Evolutionary conservation across 2,888 invertebrate species (phyloP).

Genomic region (Lottia scabra): DNA sequence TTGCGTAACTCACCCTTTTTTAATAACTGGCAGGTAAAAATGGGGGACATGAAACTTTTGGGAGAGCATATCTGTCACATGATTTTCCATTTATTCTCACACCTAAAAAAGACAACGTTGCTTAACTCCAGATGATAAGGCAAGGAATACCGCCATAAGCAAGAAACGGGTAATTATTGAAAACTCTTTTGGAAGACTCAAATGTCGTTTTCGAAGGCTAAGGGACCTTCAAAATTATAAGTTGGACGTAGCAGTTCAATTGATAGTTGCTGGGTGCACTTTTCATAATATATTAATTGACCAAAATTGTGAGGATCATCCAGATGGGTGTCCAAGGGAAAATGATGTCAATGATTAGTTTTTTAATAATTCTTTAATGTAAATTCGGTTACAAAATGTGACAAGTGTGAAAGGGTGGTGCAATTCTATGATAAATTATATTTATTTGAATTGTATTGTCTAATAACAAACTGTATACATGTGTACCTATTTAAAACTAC

Average conservation of each 20-base stretch:
- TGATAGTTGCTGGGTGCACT: not conserved
- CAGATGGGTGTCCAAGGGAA: not conserved
- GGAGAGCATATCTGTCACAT: slow-evolving; percentile 21
- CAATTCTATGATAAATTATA: too few relatives aligned
- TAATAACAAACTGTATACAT: too few relatives aligned
- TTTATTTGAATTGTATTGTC: too few relatives aligned
- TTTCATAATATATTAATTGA: not conserved
- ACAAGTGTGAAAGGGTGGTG: too few relatives aligned
- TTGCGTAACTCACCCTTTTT: slow-evolving; percentile 16
- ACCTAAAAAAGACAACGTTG: slow-evolving; percentile 11
- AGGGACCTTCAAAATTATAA: not conserved
- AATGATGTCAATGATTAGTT: not conserved
- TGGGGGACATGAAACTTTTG: slow-evolving; percentile 12
- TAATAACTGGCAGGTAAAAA: not conserved
- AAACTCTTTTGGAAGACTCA: slow-evolving; percentile 24
- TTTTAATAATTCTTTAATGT: too few relatives aligned
- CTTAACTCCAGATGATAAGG: slow-evolving; percentile 9
- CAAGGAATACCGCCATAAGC: slow-evolving; percentile 22
- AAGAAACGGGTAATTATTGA: slow-evolving; percentile 20
- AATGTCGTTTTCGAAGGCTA: slow-evolving; percentile 12
- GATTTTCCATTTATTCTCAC: slow-evolving; percentile 18
- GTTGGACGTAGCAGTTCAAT: not conserved
- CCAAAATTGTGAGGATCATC: not conserved
- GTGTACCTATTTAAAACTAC: too few relatives aligned
- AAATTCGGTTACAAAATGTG: too few relatives aligned